A percentile compares a stretch with the other conserved stretches of the same genome.
These are phyloP conservation scores for Rhagonycha fulva DNA, from an alignment of 2,888 invertebrate genomes.

Conservation along the genomic window DNA sequence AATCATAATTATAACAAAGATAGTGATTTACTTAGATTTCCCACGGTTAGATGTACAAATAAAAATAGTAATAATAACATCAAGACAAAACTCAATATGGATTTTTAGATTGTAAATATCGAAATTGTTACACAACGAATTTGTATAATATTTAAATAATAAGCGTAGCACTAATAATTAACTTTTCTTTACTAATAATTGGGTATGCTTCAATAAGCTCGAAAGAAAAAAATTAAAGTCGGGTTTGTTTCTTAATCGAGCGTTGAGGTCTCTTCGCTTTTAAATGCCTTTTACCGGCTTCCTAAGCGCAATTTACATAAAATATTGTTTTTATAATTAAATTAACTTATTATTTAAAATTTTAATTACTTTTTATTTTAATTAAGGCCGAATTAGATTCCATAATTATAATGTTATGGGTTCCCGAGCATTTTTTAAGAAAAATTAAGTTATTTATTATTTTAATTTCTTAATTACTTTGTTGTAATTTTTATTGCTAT, in stretches of 20 bases:
- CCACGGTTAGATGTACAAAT: slow-evolving; percentile 28
- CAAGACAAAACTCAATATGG: slow-evolving; percentile 10
- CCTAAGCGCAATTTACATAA: background rate
- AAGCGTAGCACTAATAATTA: background rate
- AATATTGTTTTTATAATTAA: background rate
- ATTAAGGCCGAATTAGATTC: background rate
- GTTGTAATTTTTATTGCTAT: background rate
- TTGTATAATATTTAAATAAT: background rate
- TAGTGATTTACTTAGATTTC: slow-evolving; percentile 31
- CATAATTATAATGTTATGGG: background rate
- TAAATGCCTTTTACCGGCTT: background rate
- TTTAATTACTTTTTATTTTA: background rate
- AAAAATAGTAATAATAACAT: slow-evolving; percentile 3
- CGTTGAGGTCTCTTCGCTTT: slow-evolving; percentile 5
- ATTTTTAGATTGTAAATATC: slow-evolving; percentile 7
- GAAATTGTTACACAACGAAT: background rate
- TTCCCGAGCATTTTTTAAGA: background rate
- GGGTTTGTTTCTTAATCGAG: slow-evolving; percentile 1
- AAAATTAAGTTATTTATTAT: background rate
- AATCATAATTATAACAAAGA: slow-evolving; percentile 35
- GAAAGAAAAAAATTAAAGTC: background rate
- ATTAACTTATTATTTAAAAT: background rate
- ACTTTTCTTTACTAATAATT: background rate
- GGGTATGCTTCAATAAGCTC: background rate
- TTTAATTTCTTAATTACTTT: background rate